Evolutionary conservation across 2,797 vertebrate species (phyloP).

Genomic region (Sebastes jordani): DNA sequence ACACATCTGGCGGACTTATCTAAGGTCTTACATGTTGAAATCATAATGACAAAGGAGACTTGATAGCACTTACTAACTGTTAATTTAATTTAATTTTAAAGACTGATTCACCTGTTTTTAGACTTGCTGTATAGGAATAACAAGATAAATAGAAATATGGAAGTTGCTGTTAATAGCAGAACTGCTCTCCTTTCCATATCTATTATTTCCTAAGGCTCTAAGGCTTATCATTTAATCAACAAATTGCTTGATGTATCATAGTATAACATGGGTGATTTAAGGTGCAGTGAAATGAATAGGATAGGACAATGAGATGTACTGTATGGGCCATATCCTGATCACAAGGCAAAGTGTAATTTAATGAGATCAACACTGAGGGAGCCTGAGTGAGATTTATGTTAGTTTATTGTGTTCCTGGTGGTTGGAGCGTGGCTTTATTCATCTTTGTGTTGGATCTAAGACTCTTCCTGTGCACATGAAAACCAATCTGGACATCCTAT

Average conservation of each 20-base stretch:
- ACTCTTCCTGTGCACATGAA: not conserved
- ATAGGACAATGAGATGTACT: not conserved
- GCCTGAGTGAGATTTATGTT: constrained; percentile 1
- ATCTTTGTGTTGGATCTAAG: constrained; percentile 22
- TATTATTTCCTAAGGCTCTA: not conserved
- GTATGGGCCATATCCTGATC: not conserved
- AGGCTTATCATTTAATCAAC: not conserved
- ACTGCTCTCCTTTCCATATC: not conserved
- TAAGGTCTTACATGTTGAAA: not conserved
- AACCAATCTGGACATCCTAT: not conserved
- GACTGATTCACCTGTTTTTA: not conserved
- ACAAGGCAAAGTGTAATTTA: constrained; percentile 20
- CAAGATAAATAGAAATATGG: not conserved
- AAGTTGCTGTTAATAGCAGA: not conserved
- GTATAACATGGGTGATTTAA: not conserved
- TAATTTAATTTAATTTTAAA: not conserved
- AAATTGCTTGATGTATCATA: not conserved
- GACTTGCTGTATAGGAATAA: not conserved
- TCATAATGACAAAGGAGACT: not conserved
- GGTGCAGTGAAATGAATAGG: not conserved
- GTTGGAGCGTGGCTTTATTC: not conserved
- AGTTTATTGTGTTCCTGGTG: constrained; percentile 16
- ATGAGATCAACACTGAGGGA: constrained; percentile 24
- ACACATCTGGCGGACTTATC: not conserved
- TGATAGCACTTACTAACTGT: not conserved